These are phyloP conservation scores for Iselma pallidipennis DNA, from an alignment of 2,888 invertebrate genomes.

Conservation along the genomic window DNA sequence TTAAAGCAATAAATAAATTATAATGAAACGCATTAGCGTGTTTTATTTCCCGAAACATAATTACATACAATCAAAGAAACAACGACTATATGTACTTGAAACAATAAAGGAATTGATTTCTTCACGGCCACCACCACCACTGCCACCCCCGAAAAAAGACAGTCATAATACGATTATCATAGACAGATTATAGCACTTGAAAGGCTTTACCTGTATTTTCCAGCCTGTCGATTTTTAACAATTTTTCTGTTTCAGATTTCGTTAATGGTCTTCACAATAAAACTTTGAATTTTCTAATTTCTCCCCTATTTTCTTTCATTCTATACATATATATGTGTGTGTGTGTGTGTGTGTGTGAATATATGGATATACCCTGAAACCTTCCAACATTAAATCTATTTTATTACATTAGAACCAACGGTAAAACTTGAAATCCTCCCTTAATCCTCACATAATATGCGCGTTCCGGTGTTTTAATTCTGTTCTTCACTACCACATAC, in stretches of 20 bases:
- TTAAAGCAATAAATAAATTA: conserved; percentile 22
- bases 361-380: conserved; percentile 22
- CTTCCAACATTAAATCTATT: conserved; percentile 33
- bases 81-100: background rate
- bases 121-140: background rate
- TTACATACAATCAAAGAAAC: conserved; percentile 7
- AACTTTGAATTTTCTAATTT: background rate
- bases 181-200: background rate
- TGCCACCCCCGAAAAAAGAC: background rate
- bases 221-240: background rate
- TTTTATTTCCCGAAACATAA: conserved; percentile 12
- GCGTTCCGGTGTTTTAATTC: conserved; percentile 26
- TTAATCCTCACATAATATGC: conserved; percentile 24
- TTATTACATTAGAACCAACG: conserved; percentile 33
- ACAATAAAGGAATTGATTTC: background rate
- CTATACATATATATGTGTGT: background rate
- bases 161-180: background rate
- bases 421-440: conserved; percentile 26
- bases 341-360: background rate
- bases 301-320: background rate
- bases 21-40: conserved; percentile 19
- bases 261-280: no score
- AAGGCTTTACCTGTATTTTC: background rate
- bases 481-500: conserved; percentile 7
- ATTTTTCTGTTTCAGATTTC: no score